Conservation (phyloP, 1,140 invertebrate species). For the Hyles vespertilio region DNA sequence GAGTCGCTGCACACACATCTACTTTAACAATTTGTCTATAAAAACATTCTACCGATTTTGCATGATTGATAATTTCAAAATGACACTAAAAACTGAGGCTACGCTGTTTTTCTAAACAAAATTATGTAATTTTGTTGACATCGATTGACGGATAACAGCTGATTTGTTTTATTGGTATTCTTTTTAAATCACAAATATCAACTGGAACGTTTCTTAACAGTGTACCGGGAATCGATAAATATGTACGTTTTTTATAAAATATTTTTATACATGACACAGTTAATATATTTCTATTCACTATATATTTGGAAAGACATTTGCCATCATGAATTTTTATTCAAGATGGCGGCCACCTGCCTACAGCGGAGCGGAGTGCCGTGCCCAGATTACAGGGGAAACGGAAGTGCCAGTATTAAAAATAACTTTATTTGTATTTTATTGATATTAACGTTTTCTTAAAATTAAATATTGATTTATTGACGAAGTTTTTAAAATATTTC, state of each 20-base stretch:
- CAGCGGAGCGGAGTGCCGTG: conserved; percentile 17
- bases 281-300: conserved; percentile 45
- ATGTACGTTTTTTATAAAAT: conserved; percentile 16
- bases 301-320: conserved; percentile 58
- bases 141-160: conserved; percentile 76
- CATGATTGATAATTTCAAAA: conserved; percentile 60
- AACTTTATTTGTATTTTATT: not conserved
- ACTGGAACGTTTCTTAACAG: conserved; percentile 23
- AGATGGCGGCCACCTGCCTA: conserved; percentile 44
- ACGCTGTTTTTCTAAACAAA: conserved; percentile 75
- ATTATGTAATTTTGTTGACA: conserved; percentile 76
- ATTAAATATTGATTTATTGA: not conserved
- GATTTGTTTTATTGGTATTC: conserved; percentile 71
- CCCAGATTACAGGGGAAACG: conserved; percentile 14
- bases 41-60: conserved; percentile 41
- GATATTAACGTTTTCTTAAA: not conserved
- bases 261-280: not conserved
- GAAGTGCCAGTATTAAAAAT: conserved; percentile 30
- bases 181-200: conserved; percentile 42
- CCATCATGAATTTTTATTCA: conserved; percentile 64
- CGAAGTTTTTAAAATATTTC: too few species aligned
- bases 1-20: conserved; percentile 34
- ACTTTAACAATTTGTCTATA: conserved; percentile 54
- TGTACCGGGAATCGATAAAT: conserved; percentile 35
- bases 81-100: conserved; percentile 64